A percentile compares a stretch with the other conserved stretches of the same genome.
These are phyloP conservation scores for Pyrocephalus nanus DNA, from an alignment of 2,797 vertebrate genomes.

Conservation along the genomic window DNA sequence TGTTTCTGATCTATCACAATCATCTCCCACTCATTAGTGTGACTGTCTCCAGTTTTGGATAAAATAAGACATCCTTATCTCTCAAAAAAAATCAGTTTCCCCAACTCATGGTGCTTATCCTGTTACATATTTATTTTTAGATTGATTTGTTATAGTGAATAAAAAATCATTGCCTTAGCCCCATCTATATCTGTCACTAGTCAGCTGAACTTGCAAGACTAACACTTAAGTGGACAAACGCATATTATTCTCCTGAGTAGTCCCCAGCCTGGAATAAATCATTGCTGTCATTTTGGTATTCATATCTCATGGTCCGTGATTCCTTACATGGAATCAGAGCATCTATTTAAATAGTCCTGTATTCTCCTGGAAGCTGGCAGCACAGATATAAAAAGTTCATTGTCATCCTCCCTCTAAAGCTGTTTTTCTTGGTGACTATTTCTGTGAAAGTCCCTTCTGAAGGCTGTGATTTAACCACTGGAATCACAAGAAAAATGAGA, in stretches of 20 bases:
- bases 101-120: neutral
- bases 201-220: neutral
- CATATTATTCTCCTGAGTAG: neutral
- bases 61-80: neutral
- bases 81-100: neutral
- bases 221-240: neutral
- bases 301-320: neutral
- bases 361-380: neutral
- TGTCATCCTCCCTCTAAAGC: neutral
- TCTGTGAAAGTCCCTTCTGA: neutral
- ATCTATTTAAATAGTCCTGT: neutral
- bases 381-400: neutral
- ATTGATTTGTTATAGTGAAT: neutral
- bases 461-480: neutral
- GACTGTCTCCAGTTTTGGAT: neutral
- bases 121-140: neutral
- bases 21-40: neutral
- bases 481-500: neutral
- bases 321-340: neutral
- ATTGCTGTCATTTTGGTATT: neutral
- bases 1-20: slow-evolving; percentile 28
- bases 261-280: neutral
- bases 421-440: neutral
- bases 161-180: neutral
- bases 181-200: neutral